Evolutionary conservation across 2,888 invertebrate species (phyloP).

Genomic region (Catocala sponsa): DNA sequence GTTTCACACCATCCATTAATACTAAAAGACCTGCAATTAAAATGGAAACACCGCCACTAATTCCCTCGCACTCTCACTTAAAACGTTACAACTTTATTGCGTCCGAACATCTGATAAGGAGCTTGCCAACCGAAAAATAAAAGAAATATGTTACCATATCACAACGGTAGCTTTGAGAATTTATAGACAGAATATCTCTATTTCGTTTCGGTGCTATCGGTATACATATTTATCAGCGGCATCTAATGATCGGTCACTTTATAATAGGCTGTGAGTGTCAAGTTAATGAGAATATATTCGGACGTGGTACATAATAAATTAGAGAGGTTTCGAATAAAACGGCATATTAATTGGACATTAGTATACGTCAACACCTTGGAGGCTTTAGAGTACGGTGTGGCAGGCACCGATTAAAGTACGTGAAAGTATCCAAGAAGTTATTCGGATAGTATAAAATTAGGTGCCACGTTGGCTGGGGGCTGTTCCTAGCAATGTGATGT

Average conservation of each 20-base stretch:
- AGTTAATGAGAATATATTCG: conserved; percentile 86
- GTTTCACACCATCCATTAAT: conserved; percentile 77
- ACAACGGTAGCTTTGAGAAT: conserved; percentile 66
- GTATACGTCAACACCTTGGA: conserved; percentile 76
- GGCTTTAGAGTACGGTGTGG: conserved; percentile 52
- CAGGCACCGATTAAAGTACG: conserved; percentile 61
- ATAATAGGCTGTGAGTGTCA: conserved; percentile 83
- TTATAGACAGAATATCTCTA: conserved; percentile 75
- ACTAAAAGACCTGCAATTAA: conserved; percentile 67
- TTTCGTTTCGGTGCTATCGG: conserved; percentile 71
- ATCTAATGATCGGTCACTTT: conserved; percentile 81
- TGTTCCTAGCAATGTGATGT: conserved; percentile 59
- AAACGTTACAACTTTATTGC: conserved; percentile 68
- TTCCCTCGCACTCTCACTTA: conserved; percentile 60
- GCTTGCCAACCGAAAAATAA: conserved; percentile 55
- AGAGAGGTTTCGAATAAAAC: conserved; percentile 76
- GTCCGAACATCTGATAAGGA: conserved; percentile 70
- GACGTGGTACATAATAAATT: conserved; percentile 80
- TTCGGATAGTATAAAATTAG: conserved; percentile 68
- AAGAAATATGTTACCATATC: conserved; percentile 54
- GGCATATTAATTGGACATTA: conserved; percentile 87
- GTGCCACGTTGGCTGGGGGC: conserved; percentile 62
- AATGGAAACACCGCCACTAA: conserved; percentile 64
- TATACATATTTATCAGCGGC: conserved; percentile 72
- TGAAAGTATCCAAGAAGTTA: conserved; percentile 65